Conservation (phyloP, 1,140 invertebrate species). For the Sarcophaga bullata region DNA sequence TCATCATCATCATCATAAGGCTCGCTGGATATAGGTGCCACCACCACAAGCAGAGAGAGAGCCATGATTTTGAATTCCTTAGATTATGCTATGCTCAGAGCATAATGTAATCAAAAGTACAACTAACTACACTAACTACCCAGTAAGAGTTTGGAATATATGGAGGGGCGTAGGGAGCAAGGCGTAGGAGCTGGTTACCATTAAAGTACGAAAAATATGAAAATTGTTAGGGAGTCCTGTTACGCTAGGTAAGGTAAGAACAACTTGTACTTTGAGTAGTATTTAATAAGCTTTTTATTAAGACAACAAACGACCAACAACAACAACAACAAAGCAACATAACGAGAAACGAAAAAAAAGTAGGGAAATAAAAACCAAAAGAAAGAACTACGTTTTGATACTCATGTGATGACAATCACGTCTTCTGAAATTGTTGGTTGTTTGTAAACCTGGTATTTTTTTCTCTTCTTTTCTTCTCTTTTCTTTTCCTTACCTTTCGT, state of each 20-base stretch:
- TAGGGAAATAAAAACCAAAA: neutral
- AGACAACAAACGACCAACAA: neutral
- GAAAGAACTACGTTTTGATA: neutral
- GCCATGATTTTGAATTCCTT: slow-evolving; percentile 23
- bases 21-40: slow-evolving; percentile 28
- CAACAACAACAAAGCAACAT: neutral
- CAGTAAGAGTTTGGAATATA: neutral
- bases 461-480: too few relatives aligned
- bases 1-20: too few relatives aligned
- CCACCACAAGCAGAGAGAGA: slow-evolving; percentile 53
- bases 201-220: too few relatives aligned
- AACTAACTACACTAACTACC: neutral
- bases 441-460: neutral
- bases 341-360: neutral
- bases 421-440: slow-evolving; percentile 31
- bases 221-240: neutral
- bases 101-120: slow-evolving; percentile 34
- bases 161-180: neutral
- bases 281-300: slow-evolving; percentile 38
- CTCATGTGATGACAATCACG: slow-evolving; percentile 36
- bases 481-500: neutral
- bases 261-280: neutral
- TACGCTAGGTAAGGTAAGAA: neutral
- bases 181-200: neutral
- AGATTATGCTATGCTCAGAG: slow-evolving; percentile 46